Evolutionary conservation across 1,140 invertebrate species (phyloP).

Genomic region (Bicyclus anynana): DNA sequence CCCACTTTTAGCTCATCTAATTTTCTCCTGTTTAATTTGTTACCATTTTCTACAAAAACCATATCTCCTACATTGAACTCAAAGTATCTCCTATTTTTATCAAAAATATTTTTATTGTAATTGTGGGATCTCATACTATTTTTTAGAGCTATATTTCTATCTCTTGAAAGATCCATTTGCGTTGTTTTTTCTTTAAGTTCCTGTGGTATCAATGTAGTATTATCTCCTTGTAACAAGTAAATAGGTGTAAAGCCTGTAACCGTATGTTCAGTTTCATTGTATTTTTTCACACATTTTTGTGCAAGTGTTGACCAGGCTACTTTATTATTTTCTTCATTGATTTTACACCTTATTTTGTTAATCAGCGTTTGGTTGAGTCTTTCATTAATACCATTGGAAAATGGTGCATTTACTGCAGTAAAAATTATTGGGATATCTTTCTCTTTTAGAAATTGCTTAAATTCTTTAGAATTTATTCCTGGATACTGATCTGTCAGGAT

Average conservation of each 20-base stretch:
- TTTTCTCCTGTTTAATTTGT: constrained; percentile 34
- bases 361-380: constrained; percentile 7
- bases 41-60: constrained; percentile 31
- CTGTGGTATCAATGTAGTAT: background rate
- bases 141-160: constrained; percentile 7
- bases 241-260: background rate
- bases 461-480: constrained; percentile 6
- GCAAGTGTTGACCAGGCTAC: constrained; percentile 29
- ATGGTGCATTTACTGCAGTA: constrained; percentile 1
- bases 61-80: constrained; percentile 3
- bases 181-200: background rate
- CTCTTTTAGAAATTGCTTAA: background rate
- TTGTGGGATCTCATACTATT: constrained; percentile 13
- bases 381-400: background rate
- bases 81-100: background rate
- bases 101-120: constrained; percentile 9
- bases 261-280: constrained; percentile 2
- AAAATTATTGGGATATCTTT: constrained; percentile 2
- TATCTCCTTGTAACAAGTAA: background rate
- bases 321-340: constrained; percentile 28
- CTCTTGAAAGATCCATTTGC: background rate
- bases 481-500: constrained; percentile 5
- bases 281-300: constrained; percentile 13
- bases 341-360: constrained; percentile 11
- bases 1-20: constrained; percentile 31